Evolutionary conservation across 2,113 vertebrate genomes (phyloP).

Genomic region (Cathartes aura): DNA sequence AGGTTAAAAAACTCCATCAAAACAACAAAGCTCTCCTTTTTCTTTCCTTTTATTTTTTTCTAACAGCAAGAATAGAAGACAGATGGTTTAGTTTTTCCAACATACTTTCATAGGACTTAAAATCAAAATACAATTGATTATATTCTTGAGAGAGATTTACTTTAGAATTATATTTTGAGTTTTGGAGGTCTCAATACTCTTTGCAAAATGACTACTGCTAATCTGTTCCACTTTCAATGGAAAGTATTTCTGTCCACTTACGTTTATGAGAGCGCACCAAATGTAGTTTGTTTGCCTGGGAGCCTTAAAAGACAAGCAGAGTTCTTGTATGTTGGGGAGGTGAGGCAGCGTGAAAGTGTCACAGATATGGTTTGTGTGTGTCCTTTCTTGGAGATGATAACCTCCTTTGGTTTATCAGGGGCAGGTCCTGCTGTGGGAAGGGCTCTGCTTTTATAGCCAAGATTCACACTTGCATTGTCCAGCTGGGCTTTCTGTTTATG

Average conservation of each 20-base stretch:
- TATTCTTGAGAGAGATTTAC: neutral
- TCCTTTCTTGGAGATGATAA: neutral
- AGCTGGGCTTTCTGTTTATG: neutral
- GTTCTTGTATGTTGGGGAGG: neutral
- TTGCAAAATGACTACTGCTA: neutral
- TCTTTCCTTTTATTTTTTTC: neutral
- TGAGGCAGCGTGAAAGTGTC: neutral
- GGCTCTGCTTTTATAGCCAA: neutral
- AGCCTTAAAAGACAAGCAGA: neutral
- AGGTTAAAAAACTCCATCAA: neutral
- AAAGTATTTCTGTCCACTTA: neutral
- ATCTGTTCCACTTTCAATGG: neutral
- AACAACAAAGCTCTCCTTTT: neutral
- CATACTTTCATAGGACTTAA: neutral
- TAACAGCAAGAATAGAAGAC: neutral
- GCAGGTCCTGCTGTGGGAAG: neutral
- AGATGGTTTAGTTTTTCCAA: neutral
- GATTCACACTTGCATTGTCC: neutral
- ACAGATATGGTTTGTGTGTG: neutral
- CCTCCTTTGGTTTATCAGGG: neutral
- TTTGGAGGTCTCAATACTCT: neutral
- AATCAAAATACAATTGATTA: neutral
- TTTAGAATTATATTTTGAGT: neutral
- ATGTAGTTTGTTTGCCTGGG: neutral
- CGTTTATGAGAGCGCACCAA: rapidly evolving